Evolutionary conservation across 2,888 invertebrate genomes (phyloP).

Genomic region (Pyrochroa serraticornis): DNA sequence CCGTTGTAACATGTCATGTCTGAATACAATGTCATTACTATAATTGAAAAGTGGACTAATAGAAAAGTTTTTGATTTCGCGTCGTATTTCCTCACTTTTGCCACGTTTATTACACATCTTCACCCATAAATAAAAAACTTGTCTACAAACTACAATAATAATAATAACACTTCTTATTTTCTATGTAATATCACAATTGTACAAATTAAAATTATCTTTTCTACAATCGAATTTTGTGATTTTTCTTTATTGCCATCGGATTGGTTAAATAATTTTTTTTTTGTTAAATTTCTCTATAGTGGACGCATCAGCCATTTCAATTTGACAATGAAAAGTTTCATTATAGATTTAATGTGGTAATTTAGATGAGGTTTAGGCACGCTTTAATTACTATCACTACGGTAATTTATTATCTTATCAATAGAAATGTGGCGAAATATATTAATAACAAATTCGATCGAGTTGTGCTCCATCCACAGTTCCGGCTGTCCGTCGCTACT

Average conservation of each 20-base stretch:
- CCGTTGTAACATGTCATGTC: constrained; percentile 3
- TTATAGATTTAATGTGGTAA: background rate
- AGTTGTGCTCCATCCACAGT: background rate
- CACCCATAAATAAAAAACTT: constrained; percentile 17
- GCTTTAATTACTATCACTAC: constrained; percentile 17
- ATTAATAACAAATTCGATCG: constrained; percentile 6
- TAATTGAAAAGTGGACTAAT: background rate
- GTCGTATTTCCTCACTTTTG: background rate
- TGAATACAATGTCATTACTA: constrained; percentile 1
- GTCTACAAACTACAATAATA: constrained; percentile 8
- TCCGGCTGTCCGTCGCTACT: constrained; percentile 5
- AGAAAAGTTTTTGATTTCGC: constrained; percentile 7
- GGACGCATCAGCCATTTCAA: background rate
- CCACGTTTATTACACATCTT: background rate
- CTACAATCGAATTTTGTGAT: background rate
- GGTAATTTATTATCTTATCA: constrained; percentile 21
- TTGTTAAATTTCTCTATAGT: constrained; percentile 4
- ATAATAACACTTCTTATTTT: constrained; percentile 13
- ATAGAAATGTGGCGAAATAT: background rate
- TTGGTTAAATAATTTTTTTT: constrained; percentile 1
- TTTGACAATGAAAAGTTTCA: too few species aligned
- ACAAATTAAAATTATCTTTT: constrained; percentile 20
- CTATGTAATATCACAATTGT: constrained; percentile 27
- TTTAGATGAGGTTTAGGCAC: constrained; percentile 23
- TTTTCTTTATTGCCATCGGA: constrained; percentile 12